Conservation (phyloP, 2,888 invertebrate genomes). For the Dynastes maya region DNA sequence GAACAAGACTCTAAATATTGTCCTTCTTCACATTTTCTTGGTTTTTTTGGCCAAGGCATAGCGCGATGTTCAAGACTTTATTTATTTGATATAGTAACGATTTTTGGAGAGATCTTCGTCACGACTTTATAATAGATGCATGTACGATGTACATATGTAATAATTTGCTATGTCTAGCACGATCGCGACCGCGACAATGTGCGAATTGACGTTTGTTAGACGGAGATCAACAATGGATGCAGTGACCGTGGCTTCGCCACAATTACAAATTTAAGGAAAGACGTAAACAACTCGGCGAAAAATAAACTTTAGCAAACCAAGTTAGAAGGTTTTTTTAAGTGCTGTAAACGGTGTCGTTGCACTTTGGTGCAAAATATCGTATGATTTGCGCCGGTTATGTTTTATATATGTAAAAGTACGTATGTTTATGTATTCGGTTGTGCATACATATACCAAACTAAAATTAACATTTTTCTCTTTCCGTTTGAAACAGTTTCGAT, state of each 20-base stretch:
- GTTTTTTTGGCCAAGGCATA: neutral
- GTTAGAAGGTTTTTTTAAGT: constrained; percentile 50
- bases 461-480: constrained; percentile 46
- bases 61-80: neutral
- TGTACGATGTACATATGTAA: neutral
- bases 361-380: constrained; percentile 46
- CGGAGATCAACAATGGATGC: constrained; percentile 17
- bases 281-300: constrained; percentile 50
- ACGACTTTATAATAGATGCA: constrained; percentile 8
- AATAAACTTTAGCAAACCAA: constrained; percentile 50
- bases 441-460: constrained; percentile 38
- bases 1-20: constrained; percentile 10
- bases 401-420: constrained; percentile 11
- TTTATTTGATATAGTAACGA: constrained; percentile 19
- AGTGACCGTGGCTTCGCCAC: constrained; percentile 6
- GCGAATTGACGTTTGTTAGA: constrained; percentile 21
- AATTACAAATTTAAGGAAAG: constrained; percentile 46
- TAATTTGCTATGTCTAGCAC: constrained; percentile 25
- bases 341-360: constrained; percentile 43
- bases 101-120: constrained; percentile 1
- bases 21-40: neutral
- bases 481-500: constrained; percentile 1
- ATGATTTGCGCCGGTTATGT: constrained; percentile 32
- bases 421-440: constrained; percentile 26
- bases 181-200: constrained; percentile 20